phyloP scores from a whole-genome alignment of 2,113 vertebrate genomes.

The Helogale parvula region DNA sequence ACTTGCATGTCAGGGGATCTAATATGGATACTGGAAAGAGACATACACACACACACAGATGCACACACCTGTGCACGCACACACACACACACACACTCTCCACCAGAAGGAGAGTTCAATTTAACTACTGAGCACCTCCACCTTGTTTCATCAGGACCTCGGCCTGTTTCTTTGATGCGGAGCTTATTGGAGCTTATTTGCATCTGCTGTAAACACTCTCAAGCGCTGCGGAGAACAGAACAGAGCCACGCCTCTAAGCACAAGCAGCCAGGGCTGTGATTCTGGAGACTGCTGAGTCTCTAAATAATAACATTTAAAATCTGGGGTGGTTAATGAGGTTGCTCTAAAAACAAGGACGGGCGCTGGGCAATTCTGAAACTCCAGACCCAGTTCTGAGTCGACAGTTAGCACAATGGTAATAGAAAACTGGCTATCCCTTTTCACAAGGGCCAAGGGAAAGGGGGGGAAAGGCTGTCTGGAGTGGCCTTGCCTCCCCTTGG shows the following conservation, averaged over 20 bases:
- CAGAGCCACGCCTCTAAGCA: neutral
- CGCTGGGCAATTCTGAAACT: neutral
- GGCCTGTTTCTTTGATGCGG: neutral
- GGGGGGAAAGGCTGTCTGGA: neutral
- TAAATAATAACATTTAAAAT: neutral
- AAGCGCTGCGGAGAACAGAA: neutral
- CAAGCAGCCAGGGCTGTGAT: rapidly evolving
- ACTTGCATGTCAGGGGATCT: neutral
- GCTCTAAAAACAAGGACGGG: neutral
- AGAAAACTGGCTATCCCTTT: neutral
- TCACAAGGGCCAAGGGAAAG: neutral
- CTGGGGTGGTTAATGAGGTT: neutral
- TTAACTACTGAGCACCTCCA: neutral
- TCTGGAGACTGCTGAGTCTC: neutral
- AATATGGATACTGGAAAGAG: neutral
- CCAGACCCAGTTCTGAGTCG: neutral
- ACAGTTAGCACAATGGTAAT: neutral
- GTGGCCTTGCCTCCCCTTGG: neutral
- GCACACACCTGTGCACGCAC: too few species aligned
- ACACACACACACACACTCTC: too few species aligned
- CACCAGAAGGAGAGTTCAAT: neutral
- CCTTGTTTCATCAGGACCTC: neutral
- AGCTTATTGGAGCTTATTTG: too few species aligned
- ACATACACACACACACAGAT: rapidly evolving
- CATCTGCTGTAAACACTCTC: rapidly evolving